These are phyloP conservation scores for Tanypteryx hageni DNA, from an alignment of 2,888 invertebrate species.

Conservation along the genomic window DNA sequence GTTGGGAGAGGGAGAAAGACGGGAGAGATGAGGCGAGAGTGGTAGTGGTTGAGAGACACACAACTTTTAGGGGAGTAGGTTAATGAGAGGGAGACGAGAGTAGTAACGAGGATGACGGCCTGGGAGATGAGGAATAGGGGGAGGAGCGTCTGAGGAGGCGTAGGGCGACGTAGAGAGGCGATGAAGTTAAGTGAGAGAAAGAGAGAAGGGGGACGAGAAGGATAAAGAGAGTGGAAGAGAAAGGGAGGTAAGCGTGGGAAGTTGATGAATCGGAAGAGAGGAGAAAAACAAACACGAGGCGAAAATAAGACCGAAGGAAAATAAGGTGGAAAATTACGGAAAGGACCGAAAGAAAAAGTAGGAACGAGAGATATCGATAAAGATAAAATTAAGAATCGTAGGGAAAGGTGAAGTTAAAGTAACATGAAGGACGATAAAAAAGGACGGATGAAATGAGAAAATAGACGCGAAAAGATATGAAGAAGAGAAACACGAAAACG, in stretches of 20 bases:
- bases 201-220: neutral
- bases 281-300: neutral
- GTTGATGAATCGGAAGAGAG: neutral
- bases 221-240: neutral
- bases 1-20: neutral
- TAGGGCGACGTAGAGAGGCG: neutral
- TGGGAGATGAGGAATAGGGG: neutral
- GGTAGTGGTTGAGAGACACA: neutral
- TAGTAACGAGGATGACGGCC: too few species aligned
- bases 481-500: neutral
- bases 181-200: neutral
- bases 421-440: neutral
- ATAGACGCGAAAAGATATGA: neutral
- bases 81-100: neutral
- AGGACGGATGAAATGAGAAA: neutral
- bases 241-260: neutral
- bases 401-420: neutral
- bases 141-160: neutral
- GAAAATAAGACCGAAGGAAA: neutral
- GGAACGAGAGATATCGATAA: neutral
- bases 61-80: slow-evolving; percentile 28
- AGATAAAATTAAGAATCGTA: neutral
- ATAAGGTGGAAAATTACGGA: neutral
- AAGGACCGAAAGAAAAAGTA: neutral
- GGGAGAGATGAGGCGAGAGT: neutral